Evolutionary conservation across 2,113 vertebrate species (phyloP), one percentile per base, ranked within the genome.

Genomic region (Oenanthe oenanthe): DNA sequence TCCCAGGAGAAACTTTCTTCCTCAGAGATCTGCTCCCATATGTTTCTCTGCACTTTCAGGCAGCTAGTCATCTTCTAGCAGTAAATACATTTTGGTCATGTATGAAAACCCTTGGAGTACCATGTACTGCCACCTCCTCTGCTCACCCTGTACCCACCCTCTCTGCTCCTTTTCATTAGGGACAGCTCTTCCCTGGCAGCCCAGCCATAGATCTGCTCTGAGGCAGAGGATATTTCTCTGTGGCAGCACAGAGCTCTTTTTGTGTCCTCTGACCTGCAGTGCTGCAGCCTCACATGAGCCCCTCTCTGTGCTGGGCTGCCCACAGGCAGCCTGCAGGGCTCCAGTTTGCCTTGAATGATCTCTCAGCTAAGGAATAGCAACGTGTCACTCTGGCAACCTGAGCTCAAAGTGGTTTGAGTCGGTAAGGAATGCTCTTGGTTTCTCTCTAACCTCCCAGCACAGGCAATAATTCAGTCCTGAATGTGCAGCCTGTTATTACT

Each of bases 351-450:
- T 80, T 43, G n/a, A 74, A 12, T n/a, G 63, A 74, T 93, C 75
- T 83, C 79, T 47, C 60, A 32, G 92, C 66, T 71, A n/a, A 73
- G 82, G 94, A 95, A 93, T 83, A 95, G 74, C 72, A 90, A 15
- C 1, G 2, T 80, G 93, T 97, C 92, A 88, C 63, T 90, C 72
- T 73, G 74, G 67, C 78, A 95, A 48, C 51, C 78, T 48, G 62
- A 87, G 80, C 11, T 75, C n/a, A 70, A 91, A 82, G 92, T 89
- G 85, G 67, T 79, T 63, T 7, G 43, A 85, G 71, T 17, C 7
- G 3, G 51, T 87, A 80, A 80, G 85, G 84, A 88, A 74, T 60
- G 87, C 63, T 92, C 62, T 66, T 42, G 50, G 62, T 74, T 95
- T 47, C 77, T 54, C 66, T 54, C 43, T 80, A 73, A 32, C 47